These are phyloP conservation scores for Apis dorsata DNA, from an alignment of 1,140 invertebrate species.

Conservation along the genomic window DNA sequence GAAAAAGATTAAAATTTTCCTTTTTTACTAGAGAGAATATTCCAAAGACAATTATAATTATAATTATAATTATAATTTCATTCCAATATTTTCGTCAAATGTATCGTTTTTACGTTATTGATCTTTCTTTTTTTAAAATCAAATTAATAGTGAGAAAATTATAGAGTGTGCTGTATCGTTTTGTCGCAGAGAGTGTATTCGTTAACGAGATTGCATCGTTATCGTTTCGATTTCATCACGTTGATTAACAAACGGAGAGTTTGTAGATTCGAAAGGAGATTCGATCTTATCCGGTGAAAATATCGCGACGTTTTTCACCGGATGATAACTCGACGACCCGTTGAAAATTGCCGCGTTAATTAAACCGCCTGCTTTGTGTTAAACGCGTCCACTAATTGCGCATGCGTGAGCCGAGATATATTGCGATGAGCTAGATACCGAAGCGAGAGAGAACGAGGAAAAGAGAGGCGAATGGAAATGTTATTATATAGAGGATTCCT, in stretches of 20 bases:
- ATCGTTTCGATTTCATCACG: constrained; percentile 13
- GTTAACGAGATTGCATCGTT: background rate
- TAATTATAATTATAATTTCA: too few species aligned
- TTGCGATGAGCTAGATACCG: constrained; percentile 64
- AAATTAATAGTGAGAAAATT: too few species aligned
- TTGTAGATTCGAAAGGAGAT: background rate
- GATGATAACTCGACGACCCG: constrained; percentile 13
- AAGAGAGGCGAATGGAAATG: constrained; percentile 20
- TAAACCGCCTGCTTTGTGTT: constrained; percentile 58
- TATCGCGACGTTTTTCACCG: background rate
- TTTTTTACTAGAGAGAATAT: too few species aligned
- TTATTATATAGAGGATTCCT: constrained; percentile 39
- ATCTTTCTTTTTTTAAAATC: too few species aligned
- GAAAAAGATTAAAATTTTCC: too few species aligned
- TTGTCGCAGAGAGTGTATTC: too few species aligned
- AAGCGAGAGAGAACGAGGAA: background rate
- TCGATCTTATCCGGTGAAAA: background rate
- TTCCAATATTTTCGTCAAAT: too few species aligned
- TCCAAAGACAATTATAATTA: too few species aligned
- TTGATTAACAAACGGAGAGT: background rate
- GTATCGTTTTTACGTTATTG: too few species aligned
- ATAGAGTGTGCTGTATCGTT: too few species aligned
- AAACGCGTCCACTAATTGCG: constrained; percentile 65
- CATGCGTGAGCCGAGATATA: constrained; percentile 61
- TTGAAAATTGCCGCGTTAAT: constrained; percentile 55